These are phyloP conservation scores for Hydrozoanthus gracilis DNA, from an alignment of 92 coral and sea anemone genomes.

Conservation along the genomic window DNA sequence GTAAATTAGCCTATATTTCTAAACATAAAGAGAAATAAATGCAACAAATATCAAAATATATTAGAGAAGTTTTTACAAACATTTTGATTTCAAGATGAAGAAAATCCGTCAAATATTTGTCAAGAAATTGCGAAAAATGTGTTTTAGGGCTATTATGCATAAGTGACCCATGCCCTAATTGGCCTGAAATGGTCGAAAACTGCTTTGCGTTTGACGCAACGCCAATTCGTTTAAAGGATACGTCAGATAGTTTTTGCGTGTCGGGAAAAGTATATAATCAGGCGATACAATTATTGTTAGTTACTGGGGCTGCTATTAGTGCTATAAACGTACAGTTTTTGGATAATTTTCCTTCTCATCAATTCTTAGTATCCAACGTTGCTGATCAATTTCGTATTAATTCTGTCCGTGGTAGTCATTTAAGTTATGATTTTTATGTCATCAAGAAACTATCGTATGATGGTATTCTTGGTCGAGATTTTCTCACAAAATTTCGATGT, in stretches of 20 bases:
- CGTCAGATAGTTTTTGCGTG: slow-evolving; percentile 11
- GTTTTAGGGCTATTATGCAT: too few species aligned
- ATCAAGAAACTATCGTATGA: slow-evolving; percentile 2
- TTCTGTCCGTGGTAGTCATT: background rate
- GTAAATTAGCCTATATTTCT: too few species aligned
- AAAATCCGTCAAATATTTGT: too few species aligned
- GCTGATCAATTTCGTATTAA: background rate
- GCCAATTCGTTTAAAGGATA: background rate
- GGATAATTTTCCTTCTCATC: background rate
- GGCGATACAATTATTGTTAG: background rate
- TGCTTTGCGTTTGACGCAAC: background rate
- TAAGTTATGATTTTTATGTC: slow-evolving; percentile 1
- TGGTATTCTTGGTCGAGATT: slow-evolving; percentile 9
- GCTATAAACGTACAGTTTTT: background rate
- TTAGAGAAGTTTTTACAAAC: too few species aligned
- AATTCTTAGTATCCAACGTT: background rate
- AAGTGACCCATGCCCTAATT: too few species aligned
- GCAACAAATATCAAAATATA: too few species aligned
- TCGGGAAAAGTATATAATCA: background rate
- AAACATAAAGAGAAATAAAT: too few species aligned
- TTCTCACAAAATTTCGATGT: background rate
- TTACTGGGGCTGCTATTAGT: background rate
- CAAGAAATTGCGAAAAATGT: too few species aligned
- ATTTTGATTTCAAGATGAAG: too few species aligned
- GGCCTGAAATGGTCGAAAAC: background rate